These are phyloP conservation scores for Pseudomyrmex pallidus DNA, from an alignment of 1,140 invertebrate species.

Conservation along the genomic window DNA sequence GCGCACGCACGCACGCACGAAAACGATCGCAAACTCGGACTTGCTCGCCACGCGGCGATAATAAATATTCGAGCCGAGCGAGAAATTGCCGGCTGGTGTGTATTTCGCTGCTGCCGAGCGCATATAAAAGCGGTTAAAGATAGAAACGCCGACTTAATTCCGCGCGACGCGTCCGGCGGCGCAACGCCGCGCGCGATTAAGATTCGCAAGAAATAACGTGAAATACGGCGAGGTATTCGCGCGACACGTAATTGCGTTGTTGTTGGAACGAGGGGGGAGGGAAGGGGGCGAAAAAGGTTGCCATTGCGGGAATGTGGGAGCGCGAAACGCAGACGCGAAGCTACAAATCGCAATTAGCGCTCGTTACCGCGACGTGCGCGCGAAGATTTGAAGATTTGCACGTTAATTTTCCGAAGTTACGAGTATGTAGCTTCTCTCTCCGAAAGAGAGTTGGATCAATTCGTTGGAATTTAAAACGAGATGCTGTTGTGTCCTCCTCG, in stretches of 20 bases:
- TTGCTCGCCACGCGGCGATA: slow-evolving; percentile 43
- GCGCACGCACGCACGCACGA: neutral
- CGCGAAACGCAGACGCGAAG: neutral
- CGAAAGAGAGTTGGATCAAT: neutral
- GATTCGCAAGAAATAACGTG: slow-evolving; percentile 38
- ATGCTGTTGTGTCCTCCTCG: too few relatives aligned
- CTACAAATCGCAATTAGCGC: neutral
- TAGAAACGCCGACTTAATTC: slow-evolving; percentile 57
- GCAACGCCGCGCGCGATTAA: slow-evolving; percentile 43
- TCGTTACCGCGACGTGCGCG: neutral
- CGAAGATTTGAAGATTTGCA: slow-evolving; percentile 1
- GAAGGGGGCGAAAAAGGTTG: neutral
- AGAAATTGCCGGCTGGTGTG: slow-evolving; percentile 24
- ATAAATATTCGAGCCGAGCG: slow-evolving; percentile 52
- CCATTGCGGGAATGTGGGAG: neutral
- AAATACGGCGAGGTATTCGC: slow-evolving; percentile 1
- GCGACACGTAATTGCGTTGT: neutral
- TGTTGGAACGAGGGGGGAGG: neutral
- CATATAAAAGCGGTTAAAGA: slow-evolving; percentile 63
- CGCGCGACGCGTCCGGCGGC: neutral
- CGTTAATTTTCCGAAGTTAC: neutral
- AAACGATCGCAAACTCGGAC: slow-evolving; percentile 18
- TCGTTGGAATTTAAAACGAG: neutral
- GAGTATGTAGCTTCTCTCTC: too few relatives aligned
- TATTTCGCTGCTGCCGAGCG: slow-evolving; percentile 34